These are phyloP conservation scores for Gnathonemus echidnorhynchus DNA, from an alignment of 2,113 vertebrate species.

Conservation along the genomic window DNA sequence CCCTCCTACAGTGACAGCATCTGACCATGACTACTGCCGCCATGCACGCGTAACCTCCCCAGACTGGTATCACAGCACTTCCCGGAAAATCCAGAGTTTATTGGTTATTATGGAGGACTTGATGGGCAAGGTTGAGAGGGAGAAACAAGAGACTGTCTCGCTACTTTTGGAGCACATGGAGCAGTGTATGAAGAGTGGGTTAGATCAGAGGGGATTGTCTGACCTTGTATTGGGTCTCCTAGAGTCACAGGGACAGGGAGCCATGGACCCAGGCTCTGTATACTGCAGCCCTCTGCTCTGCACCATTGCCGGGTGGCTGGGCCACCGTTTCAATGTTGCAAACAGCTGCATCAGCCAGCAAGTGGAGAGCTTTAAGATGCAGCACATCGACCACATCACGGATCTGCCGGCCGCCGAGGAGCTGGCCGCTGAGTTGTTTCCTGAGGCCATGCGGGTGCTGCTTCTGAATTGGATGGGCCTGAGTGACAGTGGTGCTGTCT, in stretches of 20 bases:
- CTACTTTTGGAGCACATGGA: slow-evolving; percentile 52
- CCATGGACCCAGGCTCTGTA: slow-evolving; percentile 29
- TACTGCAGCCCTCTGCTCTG: slow-evolving; percentile 58
- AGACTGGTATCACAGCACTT: slow-evolving; percentile 15
- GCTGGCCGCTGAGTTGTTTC: slow-evolving; percentile 62
- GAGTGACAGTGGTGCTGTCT: slow-evolving; percentile 51
- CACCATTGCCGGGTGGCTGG: slow-evolving; percentile 61
- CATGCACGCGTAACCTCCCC: not conserved
- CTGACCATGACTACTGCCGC: slow-evolving; percentile 63
- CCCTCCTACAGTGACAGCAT: slow-evolving; percentile 28
- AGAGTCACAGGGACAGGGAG: slow-evolving; percentile 37
- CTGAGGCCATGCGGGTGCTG: slow-evolving; percentile 64
- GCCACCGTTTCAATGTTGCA: slow-evolving; percentile 60
- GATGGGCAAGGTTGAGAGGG: slow-evolving; percentile 13
- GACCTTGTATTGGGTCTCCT: slow-evolving; percentile 52
- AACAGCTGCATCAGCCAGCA: slow-evolving; percentile 61
- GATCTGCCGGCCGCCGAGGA: slow-evolving; percentile 69
- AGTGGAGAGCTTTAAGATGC: slow-evolving; percentile 67
- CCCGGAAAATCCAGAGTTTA: slow-evolving; percentile 41
- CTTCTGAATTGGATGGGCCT: slow-evolving; percentile 73
- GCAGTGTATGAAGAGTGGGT: slow-evolving; percentile 32
- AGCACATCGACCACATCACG: slow-evolving; percentile 66
- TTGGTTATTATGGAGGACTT: slow-evolving; percentile 34
- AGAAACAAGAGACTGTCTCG: slow-evolving; percentile 35
- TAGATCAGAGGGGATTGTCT: slow-evolving; percentile 44